A percentile compares a stretch with the other conserved stretches of the same genome.
Conservation (phyloP, 2,888 invertebrate genomes). For the Neoascia interrupta region DNA sequence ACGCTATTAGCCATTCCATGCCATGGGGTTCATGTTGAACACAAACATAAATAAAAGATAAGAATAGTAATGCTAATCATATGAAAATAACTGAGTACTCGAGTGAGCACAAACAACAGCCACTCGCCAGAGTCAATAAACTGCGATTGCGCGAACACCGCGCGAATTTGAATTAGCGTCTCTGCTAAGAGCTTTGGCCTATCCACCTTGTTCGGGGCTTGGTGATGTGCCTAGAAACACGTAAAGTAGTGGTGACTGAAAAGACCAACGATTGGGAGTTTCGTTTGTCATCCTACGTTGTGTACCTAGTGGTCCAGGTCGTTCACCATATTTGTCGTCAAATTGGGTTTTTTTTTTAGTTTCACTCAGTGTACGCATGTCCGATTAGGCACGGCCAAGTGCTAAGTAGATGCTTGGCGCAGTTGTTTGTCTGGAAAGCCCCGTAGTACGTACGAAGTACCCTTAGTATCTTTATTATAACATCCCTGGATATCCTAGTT, state of each 20-base stretch:
- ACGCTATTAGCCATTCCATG: conserved; percentile 54
- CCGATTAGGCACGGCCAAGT: background rate
- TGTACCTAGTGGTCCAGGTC: conserved; percentile 29
- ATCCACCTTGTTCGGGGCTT: conserved; percentile 24
- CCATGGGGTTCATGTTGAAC: conserved; percentile 35
- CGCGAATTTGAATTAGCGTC: conserved; percentile 34
- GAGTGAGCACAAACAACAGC: conserved; percentile 27
- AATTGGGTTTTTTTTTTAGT: background rate
- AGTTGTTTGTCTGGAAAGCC: no score
- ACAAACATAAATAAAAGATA: conserved; percentile 27
- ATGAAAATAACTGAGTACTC: conserved; percentile 42
- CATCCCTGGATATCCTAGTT: no score
- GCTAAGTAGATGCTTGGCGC: conserved; percentile 8
- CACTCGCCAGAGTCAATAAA: conserved; percentile 40
- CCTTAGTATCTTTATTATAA: no score
- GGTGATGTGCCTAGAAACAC: no score
- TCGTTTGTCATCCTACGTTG: background rate
- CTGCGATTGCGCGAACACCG: background rate
- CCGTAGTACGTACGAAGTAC: no score
- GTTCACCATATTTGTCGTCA: conserved; percentile 26
- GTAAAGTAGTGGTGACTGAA: no score
- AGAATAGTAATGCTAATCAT: conserved; percentile 66
- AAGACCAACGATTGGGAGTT: conserved; percentile 9
- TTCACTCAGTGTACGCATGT: background rate
- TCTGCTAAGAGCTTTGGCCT: conserved; percentile 57